Evolutionary conservation across 2,797 vertebrate genomes (phyloP), one percentile per base, ranked within the genome.

Genomic region (Catharus ustulatus): DNA sequence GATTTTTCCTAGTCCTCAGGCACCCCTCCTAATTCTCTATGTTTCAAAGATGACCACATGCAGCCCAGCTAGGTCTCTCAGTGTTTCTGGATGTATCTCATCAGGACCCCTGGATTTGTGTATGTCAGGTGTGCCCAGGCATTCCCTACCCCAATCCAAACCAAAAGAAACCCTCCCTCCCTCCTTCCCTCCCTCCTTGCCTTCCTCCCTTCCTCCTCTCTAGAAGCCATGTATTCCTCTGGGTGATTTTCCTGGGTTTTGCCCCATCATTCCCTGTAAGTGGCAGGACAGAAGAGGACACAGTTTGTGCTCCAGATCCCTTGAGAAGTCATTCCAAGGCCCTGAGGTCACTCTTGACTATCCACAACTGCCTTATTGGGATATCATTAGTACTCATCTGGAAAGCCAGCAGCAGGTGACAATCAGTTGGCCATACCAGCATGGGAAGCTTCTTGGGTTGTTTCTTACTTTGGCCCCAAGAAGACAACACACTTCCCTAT

Each of bases 291-390:
- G 46, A 49, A 49, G 46, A 67, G 26, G 29, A 49, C 26, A 49
- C n/a, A 49, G 10, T 14, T 38, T 54, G 16, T 42, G 22, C 49
- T 54, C 49, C 29, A 42, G 21, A n/a, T n/a, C 49, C 36, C 21
- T 52, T 40, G 29, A 52, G 15, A 7, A n/a, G 30, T 20, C 23
- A 21, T 34, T 7, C 19, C 15, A 19, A 64, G 12, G 12, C 38
- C 32, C 40, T 63, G 59, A 51, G 36, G 23, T 34, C 1, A 0
- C 46, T 34, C 38, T 19, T 52, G 30, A 52, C 21, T 1, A 1
- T 32, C 32, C 42, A 32, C 57, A 61, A 21, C 29, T 15, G 27
- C 27, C n/a, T 26, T 55, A 21, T 45, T 45, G n/a, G 61, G 29
- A 61, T 49, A 34, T 38, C 72, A 24, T 9, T 10, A 11, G 9